Evolutionary conservation across 1,140 invertebrate genomes (phyloP).

Genomic region (Mizuhopecten yessoensis): DNA sequence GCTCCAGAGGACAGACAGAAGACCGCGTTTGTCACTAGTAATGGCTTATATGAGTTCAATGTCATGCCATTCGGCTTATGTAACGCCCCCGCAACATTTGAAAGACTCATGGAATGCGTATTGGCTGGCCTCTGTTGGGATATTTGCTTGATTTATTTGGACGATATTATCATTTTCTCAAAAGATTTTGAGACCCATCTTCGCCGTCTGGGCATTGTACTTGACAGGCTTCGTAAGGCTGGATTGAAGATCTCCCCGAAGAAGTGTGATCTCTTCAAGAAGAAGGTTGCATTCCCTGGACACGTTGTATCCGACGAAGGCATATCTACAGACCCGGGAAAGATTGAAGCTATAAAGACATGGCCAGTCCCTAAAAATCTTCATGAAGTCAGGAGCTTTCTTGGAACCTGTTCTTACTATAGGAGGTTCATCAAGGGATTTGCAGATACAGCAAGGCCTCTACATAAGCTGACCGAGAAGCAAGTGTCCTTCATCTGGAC

Average conservation of each 20-base stretch:
- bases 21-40: constrained; percentile 42
- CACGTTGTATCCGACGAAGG: constrained; percentile 69
- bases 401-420: constrained; percentile 73
- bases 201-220: constrained; percentile 60
- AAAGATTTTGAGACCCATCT: constrained; percentile 45
- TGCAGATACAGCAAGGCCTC: constrained; percentile 61
- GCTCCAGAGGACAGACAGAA: neutral
- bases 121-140: constrained; percentile 52
- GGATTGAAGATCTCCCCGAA: constrained; percentile 67
- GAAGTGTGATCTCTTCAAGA: constrained; percentile 66
- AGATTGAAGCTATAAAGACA: constrained; percentile 73
- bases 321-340: constrained; percentile 66
- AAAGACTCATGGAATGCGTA: constrained; percentile 63
- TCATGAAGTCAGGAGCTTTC: constrained; percentile 71
- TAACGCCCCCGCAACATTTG: constrained; percentile 62
- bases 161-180: constrained; percentile 62
- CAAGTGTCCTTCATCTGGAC: constrained; percentile 13
- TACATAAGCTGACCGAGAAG: constrained; percentile 55
- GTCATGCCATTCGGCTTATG: no score
- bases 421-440: constrained; percentile 71
- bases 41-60: constrained; percentile 58
- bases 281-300: constrained; percentile 68
- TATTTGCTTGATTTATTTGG: constrained; percentile 59
- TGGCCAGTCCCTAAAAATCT: constrained; percentile 73
- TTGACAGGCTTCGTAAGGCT: constrained; percentile 65